Conservation (phyloP, 1,140 invertebrate species). For the Nilaparvata lugens region DNA sequence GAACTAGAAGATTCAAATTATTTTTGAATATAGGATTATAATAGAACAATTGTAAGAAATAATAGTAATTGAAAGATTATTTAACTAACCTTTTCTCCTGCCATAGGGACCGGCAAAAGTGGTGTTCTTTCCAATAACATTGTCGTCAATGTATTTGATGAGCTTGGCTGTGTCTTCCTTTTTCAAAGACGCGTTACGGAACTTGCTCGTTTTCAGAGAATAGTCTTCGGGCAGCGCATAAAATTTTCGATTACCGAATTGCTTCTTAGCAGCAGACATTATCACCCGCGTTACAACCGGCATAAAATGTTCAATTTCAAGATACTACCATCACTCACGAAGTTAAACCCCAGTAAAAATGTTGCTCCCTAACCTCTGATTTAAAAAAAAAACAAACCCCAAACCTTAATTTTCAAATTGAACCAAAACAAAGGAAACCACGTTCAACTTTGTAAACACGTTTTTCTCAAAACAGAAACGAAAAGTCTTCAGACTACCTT, state of each 20-base stretch:
- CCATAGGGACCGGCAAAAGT: slow-evolving; percentile 75
- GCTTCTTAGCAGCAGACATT: slow-evolving; percentile 31
- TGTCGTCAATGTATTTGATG: slow-evolving; percentile 67
- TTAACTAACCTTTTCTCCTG: slow-evolving; percentile 58
- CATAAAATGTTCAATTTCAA: slow-evolving; percentile 2
- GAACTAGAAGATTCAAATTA: no score
- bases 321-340: neutral
- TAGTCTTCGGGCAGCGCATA: slow-evolving; percentile 41
- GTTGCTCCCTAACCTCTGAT: neutral
- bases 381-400: neutral
- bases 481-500: no score
- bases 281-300: slow-evolving; percentile 11
- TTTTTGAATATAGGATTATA: no score
- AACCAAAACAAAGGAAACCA: neutral
- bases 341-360: neutral
- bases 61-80: neutral
- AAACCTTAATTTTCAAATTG: neutral
- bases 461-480: no score
- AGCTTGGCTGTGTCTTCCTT: slow-evolving; percentile 56
- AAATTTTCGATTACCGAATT: slow-evolving; percentile 40
- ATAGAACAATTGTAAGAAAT: no score
- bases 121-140: slow-evolving; percentile 66
- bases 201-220: slow-evolving; percentile 25
- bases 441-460: no score
- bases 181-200: slow-evolving; percentile 30